Evolutionary conservation across 2,797 vertebrate species (phyloP), one percentile per base, ranked within the genome.

Genomic region (Semaprochilodus insignis): DNA sequence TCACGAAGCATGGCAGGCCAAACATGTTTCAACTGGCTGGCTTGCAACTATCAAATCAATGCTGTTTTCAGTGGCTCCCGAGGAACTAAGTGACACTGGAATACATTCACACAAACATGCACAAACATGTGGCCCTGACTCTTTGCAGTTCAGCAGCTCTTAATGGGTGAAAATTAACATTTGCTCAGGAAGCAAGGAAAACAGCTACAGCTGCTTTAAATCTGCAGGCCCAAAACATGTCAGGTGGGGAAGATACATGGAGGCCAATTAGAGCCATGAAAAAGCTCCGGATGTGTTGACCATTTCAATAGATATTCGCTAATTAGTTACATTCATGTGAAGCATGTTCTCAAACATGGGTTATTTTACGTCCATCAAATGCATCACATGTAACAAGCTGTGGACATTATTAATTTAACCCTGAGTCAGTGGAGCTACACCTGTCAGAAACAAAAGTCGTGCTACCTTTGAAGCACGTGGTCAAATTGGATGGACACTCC

Each of bases 401-500:
- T 48, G 48, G 76, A 88, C 36, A n/a, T 44, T 77, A 83, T 89
- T 88, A 82, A 91, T 88, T 88, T 76, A 80, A 87, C 80, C 84
- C 19, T n/a, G 8, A 52, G 17, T 15, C 40, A 36, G 27, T 4
- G 14, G 48, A 36, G 66, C 36, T 17, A 66, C 36, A 44, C 36
- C 34, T n/a, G 31, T 27, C 31, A 69, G 66, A 59, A 16, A 59
- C 4, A 23, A 21, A 23, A 21, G 3, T n/a, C 2, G 2, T 21
- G 7, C 57, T 8, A 23, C 57, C 15, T 59, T n/a, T 62, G n/a
- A 25, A 25, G 60, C 15, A 27, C 27, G 21, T 10, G 5, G 57
- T 23, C 59, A 60, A 6, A 8, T 21, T 59, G 57, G 17, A n/a
- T n/a, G 19, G 7, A 59, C 21, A 1, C n/a, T n/a, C n/a, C n/a